Conservation (phyloP, 2,113 vertebrate genomes). For the Apodemus sylvaticus region DNA sequence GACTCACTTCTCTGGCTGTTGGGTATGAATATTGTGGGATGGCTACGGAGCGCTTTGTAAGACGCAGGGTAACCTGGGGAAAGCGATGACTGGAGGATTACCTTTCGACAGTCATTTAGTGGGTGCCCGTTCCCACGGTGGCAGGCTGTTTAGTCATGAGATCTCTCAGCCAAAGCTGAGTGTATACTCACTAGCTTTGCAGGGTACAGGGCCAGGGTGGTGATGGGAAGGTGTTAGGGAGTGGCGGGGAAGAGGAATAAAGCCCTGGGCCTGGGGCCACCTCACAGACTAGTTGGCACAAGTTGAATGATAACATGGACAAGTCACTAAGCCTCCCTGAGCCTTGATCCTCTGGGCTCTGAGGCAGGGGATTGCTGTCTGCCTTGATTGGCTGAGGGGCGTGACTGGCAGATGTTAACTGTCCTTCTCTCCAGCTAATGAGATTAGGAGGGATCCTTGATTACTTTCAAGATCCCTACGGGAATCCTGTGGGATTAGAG, state of each 20-base stretch:
- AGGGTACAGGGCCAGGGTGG: not conserved
- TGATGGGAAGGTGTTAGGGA: not conserved
- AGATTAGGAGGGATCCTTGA: not conserved
- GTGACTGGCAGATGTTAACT: not conserved
- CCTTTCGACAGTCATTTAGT: not conserved
- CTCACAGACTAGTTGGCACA: accelerated
- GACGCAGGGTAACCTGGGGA: not conserved
- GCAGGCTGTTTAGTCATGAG: not conserved
- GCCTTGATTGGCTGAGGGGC: not conserved
- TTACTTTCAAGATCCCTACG: not conserved
- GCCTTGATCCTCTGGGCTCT: not conserved
- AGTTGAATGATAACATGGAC: not conserved
- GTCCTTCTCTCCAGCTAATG: too few relatives aligned
- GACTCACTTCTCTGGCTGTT: not conserved
- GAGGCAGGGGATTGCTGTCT: not conserved
- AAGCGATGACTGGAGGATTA: accelerated
- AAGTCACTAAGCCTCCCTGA: not conserved
- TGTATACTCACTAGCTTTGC: accelerated
- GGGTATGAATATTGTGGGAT: not conserved
- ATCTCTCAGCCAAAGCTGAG: not conserved
- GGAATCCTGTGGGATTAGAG: not conserved
- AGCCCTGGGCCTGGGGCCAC: not conserved
- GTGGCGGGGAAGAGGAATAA: not conserved
- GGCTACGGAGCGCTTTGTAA: accelerated
- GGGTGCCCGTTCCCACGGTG: not conserved